Conservation (phyloP, 2,797 vertebrate genomes). For the Muscicapa comitata region DNA sequence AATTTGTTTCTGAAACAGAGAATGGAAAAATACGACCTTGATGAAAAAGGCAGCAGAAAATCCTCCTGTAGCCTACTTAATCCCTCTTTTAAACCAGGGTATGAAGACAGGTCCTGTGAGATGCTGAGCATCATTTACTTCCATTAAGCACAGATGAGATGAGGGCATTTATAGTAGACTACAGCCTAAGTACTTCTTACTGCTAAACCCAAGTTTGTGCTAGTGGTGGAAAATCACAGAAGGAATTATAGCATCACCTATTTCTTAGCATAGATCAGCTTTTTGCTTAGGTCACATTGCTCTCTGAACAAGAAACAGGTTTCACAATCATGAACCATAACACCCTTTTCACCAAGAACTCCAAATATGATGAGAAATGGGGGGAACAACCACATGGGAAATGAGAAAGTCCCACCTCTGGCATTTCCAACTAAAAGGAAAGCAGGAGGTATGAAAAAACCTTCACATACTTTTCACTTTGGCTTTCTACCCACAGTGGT, state of each 20-base stretch:
- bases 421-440: conserved; percentile 7
- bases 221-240: neutral
- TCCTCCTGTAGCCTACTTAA: neutral
- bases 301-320: neutral
- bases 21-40: neutral
- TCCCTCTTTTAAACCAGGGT: neutral
- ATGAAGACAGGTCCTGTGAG: neutral
- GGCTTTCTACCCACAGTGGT: conserved; percentile 31
- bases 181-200: neutral
- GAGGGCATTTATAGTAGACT: neutral
- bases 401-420: neutral
- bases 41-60: neutral
- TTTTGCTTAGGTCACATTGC: neutral
- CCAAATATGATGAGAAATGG: neutral
- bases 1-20: neutral
- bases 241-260: neutral
- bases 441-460: conserved; percentile 16
- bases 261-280: neutral
- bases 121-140: neutral
- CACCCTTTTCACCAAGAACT: neutral
- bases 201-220: neutral
- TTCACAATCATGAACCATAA: neutral
- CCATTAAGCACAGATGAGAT: neutral
- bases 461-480: conserved; percentile 7
- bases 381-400: neutral